Percentiles rank a stretch among this genome's conserved stretches.
These are phyloP conservation scores for Ardeotis arabs DNA, from an alignment of 2,113 vertebrate species.

Conservation along the genomic window DNA sequence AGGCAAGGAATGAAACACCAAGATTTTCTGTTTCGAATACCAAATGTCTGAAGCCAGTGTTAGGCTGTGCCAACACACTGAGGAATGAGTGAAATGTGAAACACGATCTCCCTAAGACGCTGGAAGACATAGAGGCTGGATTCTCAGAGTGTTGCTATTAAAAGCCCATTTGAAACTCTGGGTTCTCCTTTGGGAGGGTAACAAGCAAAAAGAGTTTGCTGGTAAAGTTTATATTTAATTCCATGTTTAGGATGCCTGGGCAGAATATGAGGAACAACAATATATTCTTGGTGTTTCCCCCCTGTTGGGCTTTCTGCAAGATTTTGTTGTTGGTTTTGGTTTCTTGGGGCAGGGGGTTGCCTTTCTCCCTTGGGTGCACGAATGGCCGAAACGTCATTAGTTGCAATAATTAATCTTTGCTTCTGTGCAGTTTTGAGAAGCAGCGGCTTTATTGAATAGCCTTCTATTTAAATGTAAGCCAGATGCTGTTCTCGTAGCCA, in stretches of 20 bases:
- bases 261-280: constrained; percentile 17
- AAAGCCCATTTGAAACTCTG: constrained; percentile 43
- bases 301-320: background rate
- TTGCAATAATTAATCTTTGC: constrained; percentile 44
- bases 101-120: background rate
- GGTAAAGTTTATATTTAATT: constrained; percentile 57
- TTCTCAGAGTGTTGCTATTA: constrained; percentile 53
- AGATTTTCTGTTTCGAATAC: constrained; percentile 74
- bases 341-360: constrained; percentile 6
- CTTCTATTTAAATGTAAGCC: constrained; percentile 50
- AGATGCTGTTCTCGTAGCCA: constrained; percentile 59
- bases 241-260: constrained; percentile 23
- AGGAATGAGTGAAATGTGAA: constrained; percentile 71
- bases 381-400: background rate
- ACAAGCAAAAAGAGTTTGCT: constrained; percentile 1
- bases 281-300: background rate
- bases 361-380: constrained; percentile 28
- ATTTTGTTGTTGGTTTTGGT: background rate
- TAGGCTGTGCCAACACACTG: constrained; percentile 55
- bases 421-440: constrained; percentile 51
- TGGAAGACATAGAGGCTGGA: constrained; percentile 55
- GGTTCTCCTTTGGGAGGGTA: constrained; percentile 22
- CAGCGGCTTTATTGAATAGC: constrained; percentile 58
- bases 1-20: constrained; percentile 70
- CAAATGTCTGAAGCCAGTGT: constrained; percentile 71